Percentiles rank a stretch among this genome's conserved stretches.
These are phyloP conservation scores for Fragum sueziense DNA, from an alignment of 2,888 invertebrate species.

Conservation along the genomic window DNA sequence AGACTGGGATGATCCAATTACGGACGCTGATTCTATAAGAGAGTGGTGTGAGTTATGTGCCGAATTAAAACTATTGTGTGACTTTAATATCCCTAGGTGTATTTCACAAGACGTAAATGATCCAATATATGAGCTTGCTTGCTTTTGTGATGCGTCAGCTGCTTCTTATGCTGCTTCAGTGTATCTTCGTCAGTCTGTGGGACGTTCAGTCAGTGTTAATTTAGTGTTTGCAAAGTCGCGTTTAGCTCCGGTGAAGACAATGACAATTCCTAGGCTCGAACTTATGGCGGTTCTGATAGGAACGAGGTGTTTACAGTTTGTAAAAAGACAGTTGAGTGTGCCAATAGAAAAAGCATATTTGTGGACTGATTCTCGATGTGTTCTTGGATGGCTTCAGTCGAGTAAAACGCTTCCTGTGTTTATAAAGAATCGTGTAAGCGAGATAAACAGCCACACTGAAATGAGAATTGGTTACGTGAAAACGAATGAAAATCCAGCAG, in stretches of 20 bases:
- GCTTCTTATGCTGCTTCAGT: neutral
- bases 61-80: neutral
- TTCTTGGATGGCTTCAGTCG: neutral
- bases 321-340: slow-evolving; percentile 4
- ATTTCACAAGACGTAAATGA: neutral
- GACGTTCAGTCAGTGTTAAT: neutral
- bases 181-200: neutral
- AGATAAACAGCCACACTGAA: slow-evolving; percentile 1
- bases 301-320: neutral
- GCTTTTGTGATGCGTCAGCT: slow-evolving; percentile 4
- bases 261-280: slow-evolving; percentile 8
- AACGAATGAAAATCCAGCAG: neutral
- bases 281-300: neutral
- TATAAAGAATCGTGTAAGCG: neutral
- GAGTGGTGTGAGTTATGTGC: neutral
- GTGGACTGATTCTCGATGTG: slow-evolving; percentile 24
- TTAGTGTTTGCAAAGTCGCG: slow-evolving; percentile 4
- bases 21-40: neutral
- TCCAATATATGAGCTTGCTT: neutral
- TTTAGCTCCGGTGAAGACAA: slow-evolving; percentile 1
- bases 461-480: neutral
- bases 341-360: neutral
- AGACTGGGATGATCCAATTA: slow-evolving; percentile 26
- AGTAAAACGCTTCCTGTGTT: neutral
- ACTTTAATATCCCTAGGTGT: neutral